Evolutionary conservation across 2,888 invertebrate species (phyloP).

Genomic region (Meandrusa payeni): DNA sequence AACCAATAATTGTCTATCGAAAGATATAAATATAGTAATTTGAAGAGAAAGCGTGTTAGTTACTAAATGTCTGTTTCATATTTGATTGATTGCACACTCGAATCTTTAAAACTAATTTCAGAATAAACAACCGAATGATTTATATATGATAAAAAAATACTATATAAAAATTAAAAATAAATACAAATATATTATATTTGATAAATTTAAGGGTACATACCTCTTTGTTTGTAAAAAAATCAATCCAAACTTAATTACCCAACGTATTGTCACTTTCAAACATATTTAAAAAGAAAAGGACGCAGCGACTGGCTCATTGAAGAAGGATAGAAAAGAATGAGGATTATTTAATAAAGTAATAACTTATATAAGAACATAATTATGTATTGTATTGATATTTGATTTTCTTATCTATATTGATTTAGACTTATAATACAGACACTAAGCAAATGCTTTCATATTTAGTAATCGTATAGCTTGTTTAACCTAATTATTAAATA

Average conservation of each 20-base stretch:
- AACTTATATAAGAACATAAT: slow-evolving; percentile 14
- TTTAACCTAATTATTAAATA: slow-evolving; percentile 14
- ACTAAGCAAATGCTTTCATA: slow-evolving; percentile 22
- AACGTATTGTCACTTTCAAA: slow-evolving; percentile 10
- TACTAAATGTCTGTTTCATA: too few species aligned
- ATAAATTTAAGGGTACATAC: slow-evolving; percentile 19
- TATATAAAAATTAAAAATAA: too few species aligned
- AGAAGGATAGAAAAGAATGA: slow-evolving; percentile 16
- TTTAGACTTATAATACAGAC: slow-evolving; percentile 25
- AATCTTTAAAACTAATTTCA: background rate
- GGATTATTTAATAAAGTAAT: slow-evolving; percentile 12
- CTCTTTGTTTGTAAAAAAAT: slow-evolving; percentile 16
- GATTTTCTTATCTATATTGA: slow-evolving; percentile 11
- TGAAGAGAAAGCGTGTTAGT: too few species aligned
- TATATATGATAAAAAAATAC: too few species aligned
- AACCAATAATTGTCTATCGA: too few species aligned
- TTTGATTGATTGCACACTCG: too few species aligned
- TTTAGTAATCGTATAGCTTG: slow-evolving; percentile 6
- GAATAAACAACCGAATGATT: background rate
- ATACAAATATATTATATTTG: too few species aligned
- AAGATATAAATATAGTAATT: too few species aligned
- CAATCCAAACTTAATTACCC: slow-evolving; percentile 10
- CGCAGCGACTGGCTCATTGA: slow-evolving; percentile 13
- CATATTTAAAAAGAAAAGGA: slow-evolving; percentile 13
- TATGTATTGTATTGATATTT: slow-evolving; percentile 16